These are phyloP conservation scores for Xanthia icteritia DNA, from an alignment of 2,888 invertebrate genomes.

Conservation along the genomic window DNA sequence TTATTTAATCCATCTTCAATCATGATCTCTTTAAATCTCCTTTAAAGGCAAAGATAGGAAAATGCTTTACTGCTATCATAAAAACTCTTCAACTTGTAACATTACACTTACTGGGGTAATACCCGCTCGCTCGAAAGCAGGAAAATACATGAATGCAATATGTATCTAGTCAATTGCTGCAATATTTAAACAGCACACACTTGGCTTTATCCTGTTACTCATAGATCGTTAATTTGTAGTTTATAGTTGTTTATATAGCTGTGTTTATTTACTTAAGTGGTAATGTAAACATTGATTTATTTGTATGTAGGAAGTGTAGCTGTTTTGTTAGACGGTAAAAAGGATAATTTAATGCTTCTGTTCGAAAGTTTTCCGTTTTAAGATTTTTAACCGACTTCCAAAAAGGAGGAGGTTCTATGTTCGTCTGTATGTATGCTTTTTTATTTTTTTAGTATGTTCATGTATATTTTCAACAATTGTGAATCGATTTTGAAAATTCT, in stretches of 20 bases:
- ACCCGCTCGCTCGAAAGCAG: slow-evolving; percentile 56
- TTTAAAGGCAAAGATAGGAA: background rate
- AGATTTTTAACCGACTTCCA: background rate
- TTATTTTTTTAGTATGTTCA: too few species aligned
- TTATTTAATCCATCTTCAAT: background rate
- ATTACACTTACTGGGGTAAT: slow-evolving; percentile 42
- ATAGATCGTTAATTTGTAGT: slow-evolving; percentile 26
- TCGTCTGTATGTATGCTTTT: too few species aligned
- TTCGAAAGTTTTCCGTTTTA: background rate
- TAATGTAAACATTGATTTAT: slow-evolving; percentile 37
- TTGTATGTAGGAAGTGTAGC: slow-evolving; percentile 18
- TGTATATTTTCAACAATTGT: too few species aligned
- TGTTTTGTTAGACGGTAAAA: slow-evolving; percentile 9
- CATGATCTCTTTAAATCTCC: background rate
- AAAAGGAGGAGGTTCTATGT: too few species aligned
- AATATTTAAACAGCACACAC: slow-evolving; percentile 17
- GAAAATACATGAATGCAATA: slow-evolving; percentile 45
- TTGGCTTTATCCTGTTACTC: slow-evolving; percentile 49
- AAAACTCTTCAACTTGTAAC: slow-evolving; percentile 2
- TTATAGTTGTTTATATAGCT: slow-evolving; percentile 25
- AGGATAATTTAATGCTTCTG: slow-evolving; percentile 11
- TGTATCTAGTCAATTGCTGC: slow-evolving; percentile 17
- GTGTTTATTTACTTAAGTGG: slow-evolving; percentile 35
- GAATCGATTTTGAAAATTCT: too few species aligned
- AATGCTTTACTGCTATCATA: background rate